Base-by-base conservation (phyloP, 2,113 vertebrate genomes). In the Ahaetulla prasina region DNA sequence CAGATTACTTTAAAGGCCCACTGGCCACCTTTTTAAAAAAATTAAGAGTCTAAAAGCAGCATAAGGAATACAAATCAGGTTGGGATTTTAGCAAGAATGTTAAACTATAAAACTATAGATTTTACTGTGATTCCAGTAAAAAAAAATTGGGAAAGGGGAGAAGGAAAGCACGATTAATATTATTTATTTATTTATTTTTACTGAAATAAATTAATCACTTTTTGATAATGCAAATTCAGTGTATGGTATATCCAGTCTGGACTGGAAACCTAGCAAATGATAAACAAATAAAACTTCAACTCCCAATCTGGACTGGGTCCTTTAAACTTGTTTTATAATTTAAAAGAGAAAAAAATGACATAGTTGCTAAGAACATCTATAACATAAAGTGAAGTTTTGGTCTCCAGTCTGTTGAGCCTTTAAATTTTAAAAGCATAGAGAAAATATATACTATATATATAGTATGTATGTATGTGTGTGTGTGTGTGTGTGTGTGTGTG, bases 351-450 rank as follows among this genome's bases (percentile, higher is more conserved):
- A 80, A 39, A 80, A 80, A 80, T 80, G 68, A 22, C 18, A 7
- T 35, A n/a, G 12, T 18, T 74, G 30, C 63, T 35, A 74, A 74
- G 30, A 6, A 35, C 14, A 39, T 39, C 35, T 80, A 39, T 7
- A 80, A 22, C 0, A 2, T 80, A 80, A 80, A 39, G 60, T n/a
- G 12, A 30, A 68, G 35, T 39, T 80, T 80, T 80, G 35, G 18
- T 39, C 90, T 92, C 88, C 87, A 3, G 0, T 6, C 60, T n/a
- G 47, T 90, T 49, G 0, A 63, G 92, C 30, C 47, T 89, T 89
- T 54, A 86, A 0, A 18, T 27, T 80, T 93, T 92, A 93, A 30
- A 89, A 91, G 53, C 94, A 93, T 90, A 91, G 95, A 91, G 16
- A 20, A 92, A 92, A 92, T 88, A 87, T 68, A 94, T n/a, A n/a